Conservation (phyloP, 1,140 invertebrate genomes). For the fruit fly (Drosophila melanogaster) region DNA sequence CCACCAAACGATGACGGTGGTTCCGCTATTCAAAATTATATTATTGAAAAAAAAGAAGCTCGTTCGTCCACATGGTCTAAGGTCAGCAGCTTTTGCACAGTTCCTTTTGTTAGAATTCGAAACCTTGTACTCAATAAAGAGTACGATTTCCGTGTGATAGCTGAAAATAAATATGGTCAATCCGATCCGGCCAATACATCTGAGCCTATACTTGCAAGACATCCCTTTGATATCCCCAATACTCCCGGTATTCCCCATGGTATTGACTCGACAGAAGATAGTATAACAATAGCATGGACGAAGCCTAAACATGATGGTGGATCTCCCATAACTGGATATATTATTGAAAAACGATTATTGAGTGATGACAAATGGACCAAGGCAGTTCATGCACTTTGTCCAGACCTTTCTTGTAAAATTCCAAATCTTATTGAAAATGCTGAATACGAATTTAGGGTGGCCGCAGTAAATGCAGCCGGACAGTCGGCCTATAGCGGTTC, state of each 20-base stretch:
- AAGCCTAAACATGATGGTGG: slow-evolving; percentile 97
- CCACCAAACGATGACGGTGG: slow-evolving; percentile 98
- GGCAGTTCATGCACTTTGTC: slow-evolving; percentile 92
- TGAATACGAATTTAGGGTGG: slow-evolving; percentile 98
- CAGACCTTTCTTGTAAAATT: slow-evolving; percentile 92
- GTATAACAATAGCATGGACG: slow-evolving; percentile 96
- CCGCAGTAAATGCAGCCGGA: slow-evolving; percentile 97
- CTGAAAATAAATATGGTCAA: slow-evolving; percentile 98
- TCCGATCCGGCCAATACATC: slow-evolving; percentile 95
- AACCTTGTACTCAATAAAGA: slow-evolving; percentile 95
- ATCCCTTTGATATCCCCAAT: slow-evolving; percentile 97
- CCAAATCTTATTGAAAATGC: slow-evolving; percentile 96
- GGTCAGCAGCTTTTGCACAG: slow-evolving; percentile 95
- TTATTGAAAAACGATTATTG: slow-evolving; percentile 95
- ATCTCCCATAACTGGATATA: slow-evolving; percentile 94
- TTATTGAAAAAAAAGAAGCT: slow-evolving; percentile 96
- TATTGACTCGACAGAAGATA: slow-evolving; percentile 95
- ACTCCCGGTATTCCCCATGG: slow-evolving; percentile 94
- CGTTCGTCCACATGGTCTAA: slow-evolving; percentile 93
- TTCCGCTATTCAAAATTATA: slow-evolving; percentile 97
- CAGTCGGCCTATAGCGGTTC: slow-evolving; percentile 96
- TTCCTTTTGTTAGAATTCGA: slow-evolving; percentile 94
- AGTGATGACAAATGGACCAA: slow-evolving; percentile 97
- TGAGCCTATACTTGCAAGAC: slow-evolving; percentile 95
- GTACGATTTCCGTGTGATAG: slow-evolving; percentile 99